Evolutionary conservation across 2,888 invertebrate species (phyloP).

Genomic region (Apantesis nais): DNA sequence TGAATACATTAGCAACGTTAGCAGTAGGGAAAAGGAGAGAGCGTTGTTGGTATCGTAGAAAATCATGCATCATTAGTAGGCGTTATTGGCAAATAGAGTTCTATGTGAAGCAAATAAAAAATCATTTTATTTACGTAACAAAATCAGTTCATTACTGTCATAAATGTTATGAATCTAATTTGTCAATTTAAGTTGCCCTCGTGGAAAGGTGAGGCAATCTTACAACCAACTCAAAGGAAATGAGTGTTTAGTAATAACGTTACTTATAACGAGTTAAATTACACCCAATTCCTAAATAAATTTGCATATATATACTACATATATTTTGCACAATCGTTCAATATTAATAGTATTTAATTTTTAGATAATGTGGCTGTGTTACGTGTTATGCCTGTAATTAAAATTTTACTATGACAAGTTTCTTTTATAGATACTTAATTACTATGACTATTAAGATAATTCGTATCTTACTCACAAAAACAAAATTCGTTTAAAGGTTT

Average conservation of each 20-base stretch:
- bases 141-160: not conserved
- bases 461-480: not conserved
- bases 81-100: not conserved
- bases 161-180: not conserved
- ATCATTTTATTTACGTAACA: not conserved
- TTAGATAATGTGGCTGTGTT: not conserved
- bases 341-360: not conserved
- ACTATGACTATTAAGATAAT: slow-evolving; percentile 1
- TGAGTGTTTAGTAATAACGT: not conserved
- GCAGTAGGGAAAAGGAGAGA: too few relatives aligned
- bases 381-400: not conserved
- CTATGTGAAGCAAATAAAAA: not conserved
- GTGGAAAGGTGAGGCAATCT: not conserved
- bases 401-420: not conserved
- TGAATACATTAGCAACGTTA: too few relatives aligned
- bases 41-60: not conserved
- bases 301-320: not conserved
- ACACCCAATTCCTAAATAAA: not conserved
- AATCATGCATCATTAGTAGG: not conserved
- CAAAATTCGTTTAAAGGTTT: not conserved
- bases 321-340: not conserved
- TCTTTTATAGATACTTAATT: not conserved
- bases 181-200: not conserved
- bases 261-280: not conserved
- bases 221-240: not conserved